Evolutionary conservation across 92 coral and sea anemone genomes (phyloP).

Genomic region (Phenganax subtilis): DNA sequence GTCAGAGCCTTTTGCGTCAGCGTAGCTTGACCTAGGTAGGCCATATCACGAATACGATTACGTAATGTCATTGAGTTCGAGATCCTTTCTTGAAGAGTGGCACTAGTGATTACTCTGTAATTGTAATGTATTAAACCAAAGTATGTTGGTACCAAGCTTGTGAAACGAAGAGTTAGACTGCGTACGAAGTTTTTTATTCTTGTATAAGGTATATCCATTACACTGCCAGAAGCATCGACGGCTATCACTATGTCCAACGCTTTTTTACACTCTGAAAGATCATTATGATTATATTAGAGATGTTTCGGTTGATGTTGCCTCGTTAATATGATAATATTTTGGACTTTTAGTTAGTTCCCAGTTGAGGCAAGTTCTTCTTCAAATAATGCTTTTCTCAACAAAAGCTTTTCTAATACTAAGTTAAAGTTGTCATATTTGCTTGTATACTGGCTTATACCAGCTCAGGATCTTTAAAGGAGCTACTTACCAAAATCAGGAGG

Average conservation of each 20-base stretch:
- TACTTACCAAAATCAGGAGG: conserved; percentile 24
- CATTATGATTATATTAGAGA: not conserved
- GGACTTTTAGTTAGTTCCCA: too few species aligned
- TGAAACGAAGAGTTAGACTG: conserved; percentile 36
- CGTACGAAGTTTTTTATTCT: conserved; percentile 41
- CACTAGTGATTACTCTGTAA: conserved; percentile 16
- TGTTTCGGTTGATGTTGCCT: too few species aligned
- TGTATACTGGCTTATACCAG: not conserved
- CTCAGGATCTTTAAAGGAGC: not conserved
- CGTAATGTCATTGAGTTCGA: conserved; percentile 23
- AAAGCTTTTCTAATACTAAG: too few species aligned
- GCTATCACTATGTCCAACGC: conserved; percentile 52
- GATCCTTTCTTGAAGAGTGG: conserved; percentile 5
- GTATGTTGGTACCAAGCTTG: conserved; percentile 16
- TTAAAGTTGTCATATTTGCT: too few species aligned
- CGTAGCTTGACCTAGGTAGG: conserved; percentile 30
- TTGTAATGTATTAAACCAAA: conserved; percentile 24
- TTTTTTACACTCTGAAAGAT: conserved; percentile 43
- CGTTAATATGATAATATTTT: too few species aligned
- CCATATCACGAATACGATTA: conserved; percentile 22
- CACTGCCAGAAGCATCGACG: conserved; percentile 58
- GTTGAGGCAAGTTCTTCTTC: too few species aligned
- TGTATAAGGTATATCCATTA: conserved; percentile 34
- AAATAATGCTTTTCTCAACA: too few species aligned
- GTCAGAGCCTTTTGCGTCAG: conserved; percentile 37